Evolutionary conservation across 2,113 vertebrate genomes (phyloP).

Genomic region (Halcyon malimbica): DNA sequence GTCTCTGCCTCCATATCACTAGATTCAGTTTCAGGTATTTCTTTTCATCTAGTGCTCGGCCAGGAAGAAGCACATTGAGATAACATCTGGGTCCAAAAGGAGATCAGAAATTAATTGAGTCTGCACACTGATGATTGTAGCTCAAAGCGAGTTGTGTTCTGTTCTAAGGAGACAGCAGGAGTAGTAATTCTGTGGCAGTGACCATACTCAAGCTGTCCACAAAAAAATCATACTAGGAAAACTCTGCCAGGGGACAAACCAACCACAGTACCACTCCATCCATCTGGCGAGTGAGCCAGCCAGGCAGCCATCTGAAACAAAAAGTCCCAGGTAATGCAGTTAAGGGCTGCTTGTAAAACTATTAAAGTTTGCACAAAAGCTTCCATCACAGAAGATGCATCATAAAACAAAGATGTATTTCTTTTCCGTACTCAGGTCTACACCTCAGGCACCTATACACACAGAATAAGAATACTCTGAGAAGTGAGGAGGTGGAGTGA

Average conservation of each 20-base stretch:
- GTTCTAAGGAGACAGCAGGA: not conserved
- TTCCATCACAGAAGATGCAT: not conserved
- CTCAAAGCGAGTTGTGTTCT: not conserved
- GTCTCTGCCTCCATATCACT: not conserved
- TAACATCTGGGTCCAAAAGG: not conserved
- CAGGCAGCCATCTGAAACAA: not conserved
- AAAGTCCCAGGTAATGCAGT: not conserved
- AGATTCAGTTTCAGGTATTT: not conserved
- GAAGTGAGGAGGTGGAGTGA: not conserved
- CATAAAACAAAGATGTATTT: not conserved
- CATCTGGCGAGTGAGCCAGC: not conserved
- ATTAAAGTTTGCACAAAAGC: not conserved
- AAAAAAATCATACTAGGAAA: not conserved
- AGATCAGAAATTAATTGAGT: not conserved
- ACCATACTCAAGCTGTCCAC: not conserved
- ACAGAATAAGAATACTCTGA: not conserved
- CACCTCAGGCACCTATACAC: not conserved
- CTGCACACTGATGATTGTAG: not conserved
- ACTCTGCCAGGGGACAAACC: not conserved
- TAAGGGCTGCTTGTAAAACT: not conserved
- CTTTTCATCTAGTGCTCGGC: not conserved
- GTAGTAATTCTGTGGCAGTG: not conserved
- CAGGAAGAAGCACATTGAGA: not conserved
- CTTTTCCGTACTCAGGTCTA: not conserved
- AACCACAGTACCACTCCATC: not conserved